Conservation (phyloP, 2,113 vertebrate genomes). For the Cephalopterus ornatus region DNA sequence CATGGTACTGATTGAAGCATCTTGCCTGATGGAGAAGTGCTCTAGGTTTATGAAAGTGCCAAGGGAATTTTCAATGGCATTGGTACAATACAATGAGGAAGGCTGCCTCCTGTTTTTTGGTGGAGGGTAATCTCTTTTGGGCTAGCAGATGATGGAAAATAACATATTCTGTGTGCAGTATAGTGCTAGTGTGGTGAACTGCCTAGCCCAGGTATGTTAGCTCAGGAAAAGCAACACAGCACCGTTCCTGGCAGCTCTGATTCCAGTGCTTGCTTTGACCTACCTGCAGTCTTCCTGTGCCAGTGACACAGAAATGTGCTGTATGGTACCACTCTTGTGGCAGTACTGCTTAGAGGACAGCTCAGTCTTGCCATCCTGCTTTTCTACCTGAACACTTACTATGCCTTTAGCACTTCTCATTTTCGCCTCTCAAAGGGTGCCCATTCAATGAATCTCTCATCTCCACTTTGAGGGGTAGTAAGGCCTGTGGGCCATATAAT, state of each 20-base stretch:
- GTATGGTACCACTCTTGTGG: fast-evolving
- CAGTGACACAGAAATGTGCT: background rate
- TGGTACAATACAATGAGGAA: fast-evolving
- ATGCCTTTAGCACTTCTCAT: background rate
- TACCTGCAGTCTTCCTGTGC: fast-evolving
- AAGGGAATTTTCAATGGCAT: background rate
- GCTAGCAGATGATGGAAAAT: background rate
- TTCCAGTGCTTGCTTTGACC: background rate
- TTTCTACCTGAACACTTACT: background rate
- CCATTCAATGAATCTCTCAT: background rate
- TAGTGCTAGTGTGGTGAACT: background rate
- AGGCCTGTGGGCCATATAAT: background rate
- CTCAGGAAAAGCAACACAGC: background rate
- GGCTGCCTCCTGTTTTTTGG: background rate
- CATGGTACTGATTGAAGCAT: background rate
- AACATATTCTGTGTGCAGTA: background rate
- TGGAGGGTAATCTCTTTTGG: background rate
- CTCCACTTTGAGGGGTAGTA: background rate
- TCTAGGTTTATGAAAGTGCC: background rate
- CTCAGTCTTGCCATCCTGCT: background rate
- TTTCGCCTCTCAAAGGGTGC: background rate
- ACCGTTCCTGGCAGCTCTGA: background rate
- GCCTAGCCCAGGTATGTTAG: background rate
- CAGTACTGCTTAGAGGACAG: background rate
- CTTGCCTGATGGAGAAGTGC: background rate